These are phyloP conservation scores for Hafferia zeledoni DNA, from an alignment of 2,797 vertebrate species.

Conservation along the genomic window DNA sequence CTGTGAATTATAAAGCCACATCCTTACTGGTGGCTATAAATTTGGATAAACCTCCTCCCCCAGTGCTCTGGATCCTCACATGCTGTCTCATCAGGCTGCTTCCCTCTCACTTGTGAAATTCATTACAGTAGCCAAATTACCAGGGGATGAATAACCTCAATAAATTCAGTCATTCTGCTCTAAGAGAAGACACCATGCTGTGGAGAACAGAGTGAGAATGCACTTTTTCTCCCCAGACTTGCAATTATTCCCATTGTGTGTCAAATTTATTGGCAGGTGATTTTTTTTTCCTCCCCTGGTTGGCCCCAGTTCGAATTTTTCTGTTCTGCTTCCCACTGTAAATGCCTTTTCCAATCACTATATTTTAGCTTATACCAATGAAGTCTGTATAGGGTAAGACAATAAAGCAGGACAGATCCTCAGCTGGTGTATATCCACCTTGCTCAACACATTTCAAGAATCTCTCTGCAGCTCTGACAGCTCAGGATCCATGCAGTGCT, in stretches of 20 bases:
- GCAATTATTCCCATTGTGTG: conserved; percentile 36
- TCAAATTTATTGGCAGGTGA: conserved; percentile 35
- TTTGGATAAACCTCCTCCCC: conserved; percentile 58
- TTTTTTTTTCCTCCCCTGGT: conserved; percentile 41
- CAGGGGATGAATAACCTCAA: conserved; percentile 44
- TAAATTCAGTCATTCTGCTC: conserved; percentile 53
- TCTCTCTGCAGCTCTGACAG: background rate
- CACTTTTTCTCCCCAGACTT: conserved; percentile 8
- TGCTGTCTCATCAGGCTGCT: conserved; percentile 32
- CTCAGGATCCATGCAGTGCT: background rate
- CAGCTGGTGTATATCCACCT: background rate
- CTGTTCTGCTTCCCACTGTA: conserved; percentile 28
- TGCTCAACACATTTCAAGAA: background rate
- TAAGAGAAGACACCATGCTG: conserved; percentile 40
- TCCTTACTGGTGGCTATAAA: conserved; percentile 53
- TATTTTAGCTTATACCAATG: conserved; percentile 50
- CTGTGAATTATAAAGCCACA: conserved; percentile 54
- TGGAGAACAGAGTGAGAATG: conserved; percentile 10
- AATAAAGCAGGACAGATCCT: background rate
- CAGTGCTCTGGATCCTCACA: conserved; percentile 59
- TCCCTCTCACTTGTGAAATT: conserved; percentile 59
- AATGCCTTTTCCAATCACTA: conserved; percentile 53
- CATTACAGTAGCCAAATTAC: conserved; percentile 64
- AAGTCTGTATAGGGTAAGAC: background rate
- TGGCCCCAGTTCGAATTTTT: conserved; percentile 46